phyloP scores from a whole-genome alignment of 2,888 invertebrate genomes.

The Hirtodrosophila cameraria region DNA sequence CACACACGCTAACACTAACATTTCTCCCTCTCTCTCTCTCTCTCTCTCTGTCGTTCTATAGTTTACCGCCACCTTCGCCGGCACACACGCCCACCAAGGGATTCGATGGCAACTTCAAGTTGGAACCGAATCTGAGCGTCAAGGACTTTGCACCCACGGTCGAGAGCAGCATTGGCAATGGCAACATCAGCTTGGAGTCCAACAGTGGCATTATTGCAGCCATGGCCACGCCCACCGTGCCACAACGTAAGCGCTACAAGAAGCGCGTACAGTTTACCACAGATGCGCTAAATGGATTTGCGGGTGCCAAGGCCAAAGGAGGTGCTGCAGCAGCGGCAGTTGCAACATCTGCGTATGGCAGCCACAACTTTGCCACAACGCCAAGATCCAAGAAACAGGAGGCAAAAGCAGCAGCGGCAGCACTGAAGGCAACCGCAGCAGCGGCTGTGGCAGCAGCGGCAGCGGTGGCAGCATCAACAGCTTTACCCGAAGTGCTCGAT shows the following conservation, averaged over 20 bases:
- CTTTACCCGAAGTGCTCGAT: conserved; percentile 83
- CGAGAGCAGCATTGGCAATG: conserved; percentile 62
- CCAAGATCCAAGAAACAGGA: conserved; percentile 82
- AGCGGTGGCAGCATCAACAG: conserved; percentile 48
- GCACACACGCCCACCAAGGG: conserved; percentile 82
- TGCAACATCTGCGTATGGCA: background rate
- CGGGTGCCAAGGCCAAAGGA: conserved; percentile 46
- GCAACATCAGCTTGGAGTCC: conserved; percentile 37
- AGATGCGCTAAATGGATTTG: conserved; percentile 79
- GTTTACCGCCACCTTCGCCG: conserved; percentile 81
- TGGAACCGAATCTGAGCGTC: conserved; percentile 83
- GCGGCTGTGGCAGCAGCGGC: conserved; percentile 67
- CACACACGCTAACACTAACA: background rate
- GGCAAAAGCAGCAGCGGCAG: conserved; percentile 73
- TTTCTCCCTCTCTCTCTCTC: background rate
- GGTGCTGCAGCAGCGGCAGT: conserved; percentile 20
- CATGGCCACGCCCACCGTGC: conserved; percentile 59
- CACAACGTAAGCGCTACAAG: conserved; percentile 79
- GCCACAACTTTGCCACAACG: conserved; percentile 21
- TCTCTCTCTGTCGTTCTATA: conserved; percentile 36
- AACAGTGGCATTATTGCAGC: conserved; percentile 6
- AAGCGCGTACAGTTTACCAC: conserved; percentile 83
- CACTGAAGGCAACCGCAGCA: conserved; percentile 50
- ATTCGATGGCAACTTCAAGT: conserved; percentile 83
- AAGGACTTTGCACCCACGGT: conserved; percentile 80